Percentiles rank a stretch among this genome's conserved stretches.
Evolutionary conservation across 2,888 invertebrate genomes (phyloP).

Genomic region (Hoplodrina ambigua): DNA sequence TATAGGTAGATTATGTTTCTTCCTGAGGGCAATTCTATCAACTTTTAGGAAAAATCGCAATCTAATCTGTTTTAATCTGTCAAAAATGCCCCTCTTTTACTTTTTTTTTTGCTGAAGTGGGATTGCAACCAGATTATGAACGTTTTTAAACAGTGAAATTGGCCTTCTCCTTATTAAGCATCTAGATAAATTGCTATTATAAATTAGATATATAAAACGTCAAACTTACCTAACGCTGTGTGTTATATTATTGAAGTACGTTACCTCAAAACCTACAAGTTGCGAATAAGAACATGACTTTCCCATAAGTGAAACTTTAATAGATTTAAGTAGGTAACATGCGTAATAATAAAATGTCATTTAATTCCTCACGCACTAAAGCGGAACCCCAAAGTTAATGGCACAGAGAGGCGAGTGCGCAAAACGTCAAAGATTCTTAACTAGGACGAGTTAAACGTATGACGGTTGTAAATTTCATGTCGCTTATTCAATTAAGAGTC

Average conservation of each 20-base stretch:
- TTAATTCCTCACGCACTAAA: constrained; percentile 50
- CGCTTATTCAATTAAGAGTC: constrained; percentile 89
- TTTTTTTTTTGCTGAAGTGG: too few species aligned
- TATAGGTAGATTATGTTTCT: background rate
- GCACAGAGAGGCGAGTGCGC: constrained; percentile 63
- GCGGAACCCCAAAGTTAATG: constrained; percentile 62
- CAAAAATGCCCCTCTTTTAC: too few species aligned
- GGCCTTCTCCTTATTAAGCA: too few species aligned
- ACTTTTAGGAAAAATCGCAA: too few species aligned
- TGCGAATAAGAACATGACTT: constrained; percentile 14
- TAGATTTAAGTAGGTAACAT: constrained; percentile 15
- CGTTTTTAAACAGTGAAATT: too few species aligned
- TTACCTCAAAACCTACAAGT: background rate
- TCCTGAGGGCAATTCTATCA: too few species aligned
- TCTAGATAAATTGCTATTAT: background rate
- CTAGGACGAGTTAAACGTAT: constrained; percentile 83
- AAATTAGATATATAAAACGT: constrained; percentile 20
- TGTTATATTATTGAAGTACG: too few species aligned
- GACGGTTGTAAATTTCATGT: constrained; percentile 87
- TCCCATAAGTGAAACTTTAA: constrained; percentile 31
- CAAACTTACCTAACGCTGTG: background rate
- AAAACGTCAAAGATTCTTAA: constrained; percentile 78
- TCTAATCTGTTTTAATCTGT: too few species aligned
- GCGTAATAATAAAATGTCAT: constrained; percentile 23
- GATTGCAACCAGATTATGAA: too few species aligned